phyloP scores from a whole-genome alignment of 2,113 vertebrate species.

The Catharus minimus region DNA sequence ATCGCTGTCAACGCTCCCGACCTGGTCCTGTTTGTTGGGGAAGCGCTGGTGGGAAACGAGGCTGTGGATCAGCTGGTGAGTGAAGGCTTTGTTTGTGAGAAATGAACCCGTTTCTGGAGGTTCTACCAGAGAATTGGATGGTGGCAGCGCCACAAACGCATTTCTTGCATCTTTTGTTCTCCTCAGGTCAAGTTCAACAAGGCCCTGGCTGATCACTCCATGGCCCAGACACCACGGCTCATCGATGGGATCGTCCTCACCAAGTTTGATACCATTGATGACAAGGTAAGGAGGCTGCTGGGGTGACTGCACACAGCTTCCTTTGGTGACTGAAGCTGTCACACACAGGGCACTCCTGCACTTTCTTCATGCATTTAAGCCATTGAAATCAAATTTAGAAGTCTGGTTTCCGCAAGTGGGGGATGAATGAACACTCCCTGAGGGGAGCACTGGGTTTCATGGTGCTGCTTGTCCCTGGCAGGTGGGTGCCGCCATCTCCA shows the following conservation, averaged over 20 bases:
- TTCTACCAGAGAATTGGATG: rapidly evolving
- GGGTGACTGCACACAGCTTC: rapidly evolving
- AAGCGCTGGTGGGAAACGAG: constrained; percentile 95
- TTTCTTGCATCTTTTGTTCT: rapidly evolving
- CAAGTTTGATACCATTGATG: constrained; percentile 98
- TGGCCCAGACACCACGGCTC: constrained; percentile 91
- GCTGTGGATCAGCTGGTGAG: constrained; percentile 98
- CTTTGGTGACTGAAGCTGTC: rapidly evolving
- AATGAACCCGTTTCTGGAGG: rapidly evolving
- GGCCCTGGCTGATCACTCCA: constrained; percentile 95
- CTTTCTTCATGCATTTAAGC: too few species aligned
- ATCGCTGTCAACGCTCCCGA: constrained; percentile 95
- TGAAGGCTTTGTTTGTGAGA: not conserved
- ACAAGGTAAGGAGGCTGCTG: constrained; percentile 82
- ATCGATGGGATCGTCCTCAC: constrained; percentile 98
- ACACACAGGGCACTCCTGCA: rapidly evolving
- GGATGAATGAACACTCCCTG: not conserved
- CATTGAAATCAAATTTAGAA: not conserved
- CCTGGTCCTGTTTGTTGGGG: constrained; percentile 95
- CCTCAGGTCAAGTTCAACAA: constrained; percentile 97
- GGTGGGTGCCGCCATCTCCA: constrained; percentile 97
- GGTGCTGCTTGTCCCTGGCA: constrained; percentile 22
- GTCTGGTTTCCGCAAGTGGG: rapidly evolving
- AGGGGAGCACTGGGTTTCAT: not conserved
- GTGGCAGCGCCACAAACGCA: rapidly evolving